phyloP scores from a whole-genome alignment of 2,113 vertebrate genomes.

The Polypterus bichir region DNA sequence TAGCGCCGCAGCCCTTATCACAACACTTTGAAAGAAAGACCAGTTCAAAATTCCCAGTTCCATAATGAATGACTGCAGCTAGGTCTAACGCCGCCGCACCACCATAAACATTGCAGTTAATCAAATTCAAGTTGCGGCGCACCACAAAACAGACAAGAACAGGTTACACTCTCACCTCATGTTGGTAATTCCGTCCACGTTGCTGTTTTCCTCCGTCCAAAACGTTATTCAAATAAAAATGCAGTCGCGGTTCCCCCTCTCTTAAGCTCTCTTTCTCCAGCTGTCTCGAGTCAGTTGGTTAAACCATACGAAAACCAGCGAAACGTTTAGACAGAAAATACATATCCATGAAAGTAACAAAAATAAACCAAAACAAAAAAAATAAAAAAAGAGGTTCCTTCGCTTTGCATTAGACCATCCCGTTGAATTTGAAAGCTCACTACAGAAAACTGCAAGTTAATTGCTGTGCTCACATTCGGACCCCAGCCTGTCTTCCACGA shows the following conservation, averaged over 20 bases:
- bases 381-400: constrained; percentile 21
- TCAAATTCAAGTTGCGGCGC: no score
- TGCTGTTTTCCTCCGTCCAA: constrained; percentile 9
- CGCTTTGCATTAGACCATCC: constrained; percentile 36
- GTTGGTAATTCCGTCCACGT: constrained; percentile 13
- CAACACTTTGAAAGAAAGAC: no score
- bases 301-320: background rate
- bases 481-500: constrained; percentile 2
- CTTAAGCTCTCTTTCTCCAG: no score
- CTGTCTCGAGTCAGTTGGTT: no score
- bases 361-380: constrained; percentile 19
- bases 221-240: constrained; percentile 5
- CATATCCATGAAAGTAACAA: constrained; percentile 26
- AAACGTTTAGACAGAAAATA: constrained; percentile 19
- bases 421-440: constrained; percentile 11
- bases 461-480: constrained; percentile 2
- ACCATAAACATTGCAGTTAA: no score
- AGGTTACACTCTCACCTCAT: constrained; percentile 44
- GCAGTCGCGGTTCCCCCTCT: constrained; percentile 7
- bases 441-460: background rate
- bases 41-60: no score
- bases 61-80: background rate
- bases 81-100: no score
- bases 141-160: no score
- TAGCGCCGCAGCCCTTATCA: no score